Evolutionary conservation across 2,888 invertebrate species (phyloP), one percentile per base, ranked within the genome.

Genomic region (Drosophila pseudotakahashii): DNA sequence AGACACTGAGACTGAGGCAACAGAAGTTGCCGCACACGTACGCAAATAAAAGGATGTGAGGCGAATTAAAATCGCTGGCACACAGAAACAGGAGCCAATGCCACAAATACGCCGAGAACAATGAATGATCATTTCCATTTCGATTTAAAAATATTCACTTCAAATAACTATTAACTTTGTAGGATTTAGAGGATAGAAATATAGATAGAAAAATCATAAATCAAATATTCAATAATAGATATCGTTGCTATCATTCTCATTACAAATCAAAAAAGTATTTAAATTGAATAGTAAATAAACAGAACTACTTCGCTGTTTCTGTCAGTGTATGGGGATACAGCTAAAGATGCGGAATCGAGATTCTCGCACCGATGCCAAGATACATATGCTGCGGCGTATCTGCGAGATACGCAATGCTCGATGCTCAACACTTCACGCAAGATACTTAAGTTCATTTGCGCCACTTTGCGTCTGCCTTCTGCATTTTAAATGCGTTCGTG

Each of bases 1-100:
- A 60, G 54, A 26, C 45, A 44, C 26, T 26, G 19, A 11, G 34
- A 11, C 39, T 11, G 44, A 32, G 32, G 37, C 32, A 50, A 14
- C 47, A 30, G n/a, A 48, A 9, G n/a, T 34, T 47, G 57, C 76
- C 75, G 70, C 80, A 75, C 81, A 82, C 88, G 86, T 82, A 88
- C 83, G 86, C 88, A 82, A 88, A 82, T 88, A 82, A 75, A 82
- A 79, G 86, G 81, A 82, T 82, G 88, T 82, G 88, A 82, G 83
- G 83, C 81, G 88, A 82, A 82, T 82, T 88, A 85, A 82, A 88
- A 82, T 73, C 47, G 69, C 69, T 66, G 53, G 61, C 78, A 53
- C 41, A 41, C 47, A 32, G 53, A 13, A 61, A 41, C 47, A 32
- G 53, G 10, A 61, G 73, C 78, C 51, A 47, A 9, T 58, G 70